Evolutionary conservation across 2,888 invertebrate genomes (phyloP), one percentile per base, ranked within the genome.

Genomic region (Ennomos fuscantarius): DNA sequence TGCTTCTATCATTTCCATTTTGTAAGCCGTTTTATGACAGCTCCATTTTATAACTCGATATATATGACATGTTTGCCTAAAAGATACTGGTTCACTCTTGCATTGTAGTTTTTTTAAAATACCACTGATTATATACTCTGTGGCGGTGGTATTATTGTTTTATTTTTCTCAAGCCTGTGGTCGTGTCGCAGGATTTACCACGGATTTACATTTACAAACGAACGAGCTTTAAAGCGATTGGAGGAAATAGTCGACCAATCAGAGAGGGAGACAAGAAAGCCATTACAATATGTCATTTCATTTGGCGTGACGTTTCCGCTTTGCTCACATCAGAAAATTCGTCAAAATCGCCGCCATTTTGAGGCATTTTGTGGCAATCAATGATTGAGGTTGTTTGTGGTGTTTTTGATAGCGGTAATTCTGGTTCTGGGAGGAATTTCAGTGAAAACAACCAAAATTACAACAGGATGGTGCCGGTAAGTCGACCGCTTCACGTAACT

Each of bases 381-480:
- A 36, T 10, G 57, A 57, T 55, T 55, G 53, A 49, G 63, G 61
- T 57, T 52, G 65, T 66, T 66, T 57, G 45, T 44, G 54, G 63
- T 53, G 35, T 42, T 47, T 32, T 62, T 55, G 44, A 24, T 24
- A 24, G 24, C 24, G 24, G 24, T 24, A 24, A 24, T 24, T 24
- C 24, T 24, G 24, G 24, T 24, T 24, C 24, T 24, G 24, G 24
- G 49, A 59, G 15, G 43, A 12, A 39, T 34, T 52, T 40, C 9
- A 45, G 45, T 57, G 44, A 41, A 40, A 46, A 57, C 11, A 52
- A 42, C 46, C 45, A 44, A 59, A 50, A 43, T 51, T 45, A 45
- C 54, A 44, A 65, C 54, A 44, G 64, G 74, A 92, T 92, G 92
- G 80, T 92, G 70, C 88, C 90, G 86, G 92, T 92, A 79, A 87